phyloP scores from a whole-genome alignment of 2,797 vertebrate genomes.

The Pangasius mekongensis region DNA sequence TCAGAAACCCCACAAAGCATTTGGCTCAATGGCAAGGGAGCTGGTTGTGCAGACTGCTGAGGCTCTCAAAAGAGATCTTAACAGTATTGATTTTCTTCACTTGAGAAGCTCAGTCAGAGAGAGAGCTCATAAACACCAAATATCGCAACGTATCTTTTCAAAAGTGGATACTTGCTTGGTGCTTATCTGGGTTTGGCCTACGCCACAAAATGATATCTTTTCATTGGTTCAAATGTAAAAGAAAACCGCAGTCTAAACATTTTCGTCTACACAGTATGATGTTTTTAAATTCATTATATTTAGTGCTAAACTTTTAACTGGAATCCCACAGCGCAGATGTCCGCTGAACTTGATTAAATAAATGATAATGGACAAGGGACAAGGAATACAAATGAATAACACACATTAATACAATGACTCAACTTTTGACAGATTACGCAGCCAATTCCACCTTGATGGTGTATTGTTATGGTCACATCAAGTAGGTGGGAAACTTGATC shows the following conservation, averaged over 20 bases:
- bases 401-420: conserved; percentile 40
- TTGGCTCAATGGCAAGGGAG: conserved; percentile 10
- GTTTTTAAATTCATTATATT: background rate
- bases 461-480: conserved; percentile 32
- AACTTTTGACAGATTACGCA: conserved; percentile 31
- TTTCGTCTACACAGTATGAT: background rate
- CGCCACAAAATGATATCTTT: background rate
- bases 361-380: conserved; percentile 60
- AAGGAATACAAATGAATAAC: conserved; percentile 64
- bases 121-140: conserved; percentile 29
- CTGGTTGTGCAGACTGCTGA: conserved; percentile 26
- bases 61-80: conserved; percentile 20
- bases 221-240: background rate
- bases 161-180: conserved; percentile 9
- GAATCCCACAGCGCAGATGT: background rate
- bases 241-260: background rate
- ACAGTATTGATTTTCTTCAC: conserved; percentile 39
- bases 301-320: background rate
- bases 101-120: conserved; percentile 17
- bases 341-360: background rate
- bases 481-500: conserved; percentile 3
- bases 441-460: conserved; percentile 8
- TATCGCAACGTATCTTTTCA: conserved; percentile 7
- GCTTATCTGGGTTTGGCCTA: conserved; percentile 3
- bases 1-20: conserved; percentile 18